phyloP scores from a whole-genome alignment of 30 jellyfish, hydroid and myxozoan species.

The Hydractinia symbiolongicarpus region DNA sequence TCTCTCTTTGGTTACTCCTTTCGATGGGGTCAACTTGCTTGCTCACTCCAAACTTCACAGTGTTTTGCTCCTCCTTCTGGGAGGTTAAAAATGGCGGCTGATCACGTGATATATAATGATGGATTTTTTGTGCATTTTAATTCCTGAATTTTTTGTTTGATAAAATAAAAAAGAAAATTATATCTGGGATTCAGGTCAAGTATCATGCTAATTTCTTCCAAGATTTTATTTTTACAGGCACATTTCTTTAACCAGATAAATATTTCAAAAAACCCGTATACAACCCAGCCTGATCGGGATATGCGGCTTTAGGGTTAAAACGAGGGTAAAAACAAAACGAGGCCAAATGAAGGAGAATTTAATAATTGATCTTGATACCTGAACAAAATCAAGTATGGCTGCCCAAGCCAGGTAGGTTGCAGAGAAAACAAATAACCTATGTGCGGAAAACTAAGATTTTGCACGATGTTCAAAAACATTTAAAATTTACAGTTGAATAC shows the following conservation, averaged over 20 bases:
- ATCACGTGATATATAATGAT: conserved; percentile 4
- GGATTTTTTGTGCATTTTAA: background rate
- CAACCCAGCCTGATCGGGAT: too few species aligned
- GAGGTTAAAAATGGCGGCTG: conserved; percentile 3
- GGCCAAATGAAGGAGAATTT: conserved; percentile 21
- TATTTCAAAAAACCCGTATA: too few species aligned
- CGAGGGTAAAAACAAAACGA: background rate
- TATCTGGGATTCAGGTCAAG: too few species aligned
- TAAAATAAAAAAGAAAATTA: too few species aligned
- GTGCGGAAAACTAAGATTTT: background rate
- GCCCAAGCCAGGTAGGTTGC: conserved; percentile 45
- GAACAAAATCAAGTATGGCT: conserved; percentile 41
- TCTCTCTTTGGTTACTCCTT: too few species aligned
- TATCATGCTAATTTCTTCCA: too few species aligned
- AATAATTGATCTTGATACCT: conserved; percentile 20
- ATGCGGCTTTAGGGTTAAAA: background rate
- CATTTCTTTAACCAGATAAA: too few species aligned
- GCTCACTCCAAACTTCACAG: conserved; percentile 15
- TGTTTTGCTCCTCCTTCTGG: conserved; percentile 19
- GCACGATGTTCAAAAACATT: background rate
- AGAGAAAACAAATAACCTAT: background rate
- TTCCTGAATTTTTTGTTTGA: too few species aligned
- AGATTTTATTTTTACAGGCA: too few species aligned
- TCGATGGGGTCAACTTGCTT: background rate
- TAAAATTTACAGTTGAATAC: background rate